These are phyloP conservation scores for Mareca strepera DNA, from an alignment of 2,797 vertebrate species.

Conservation along the genomic window DNA sequence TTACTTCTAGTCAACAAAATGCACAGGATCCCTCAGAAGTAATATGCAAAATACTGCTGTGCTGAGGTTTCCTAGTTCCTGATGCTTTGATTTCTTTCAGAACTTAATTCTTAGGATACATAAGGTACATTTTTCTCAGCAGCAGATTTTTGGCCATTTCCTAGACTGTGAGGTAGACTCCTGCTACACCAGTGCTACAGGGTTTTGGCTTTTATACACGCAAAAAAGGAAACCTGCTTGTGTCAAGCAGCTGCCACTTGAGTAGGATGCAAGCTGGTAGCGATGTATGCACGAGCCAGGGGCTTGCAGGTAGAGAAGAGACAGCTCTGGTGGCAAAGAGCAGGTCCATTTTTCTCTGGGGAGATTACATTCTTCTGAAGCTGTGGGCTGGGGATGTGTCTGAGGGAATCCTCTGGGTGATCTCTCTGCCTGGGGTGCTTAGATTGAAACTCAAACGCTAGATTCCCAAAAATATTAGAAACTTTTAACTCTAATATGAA, in stretches of 20 bases:
- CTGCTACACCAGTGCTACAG: background rate
- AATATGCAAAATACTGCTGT: background rate
- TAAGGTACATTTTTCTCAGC: background rate
- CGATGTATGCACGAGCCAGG: rapidly evolving
- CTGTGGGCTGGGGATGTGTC: background rate
- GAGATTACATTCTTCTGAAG: background rate
- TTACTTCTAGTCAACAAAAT: background rate
- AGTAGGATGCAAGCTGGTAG: background rate
- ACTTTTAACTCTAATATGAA: background rate
- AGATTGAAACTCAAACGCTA: background rate
- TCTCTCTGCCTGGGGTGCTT: background rate
- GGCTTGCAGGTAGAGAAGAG: rapidly evolving
- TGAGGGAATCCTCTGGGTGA: background rate
- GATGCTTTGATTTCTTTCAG: background rate
- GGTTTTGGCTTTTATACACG: background rate
- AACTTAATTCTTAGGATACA: background rate
- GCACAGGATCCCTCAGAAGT: background rate
- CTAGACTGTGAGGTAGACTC: background rate
- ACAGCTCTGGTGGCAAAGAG: background rate
- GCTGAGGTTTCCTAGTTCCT: background rate
- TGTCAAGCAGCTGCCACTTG: background rate
- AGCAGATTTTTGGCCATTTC: background rate
- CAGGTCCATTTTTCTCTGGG: rapidly evolving
- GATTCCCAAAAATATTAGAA: background rate
- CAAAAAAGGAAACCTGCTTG: background rate